Evolutionary conservation across 2,113 vertebrate species (phyloP).

Genomic region (Calyptommatus sinebrachiatus): DNA sequence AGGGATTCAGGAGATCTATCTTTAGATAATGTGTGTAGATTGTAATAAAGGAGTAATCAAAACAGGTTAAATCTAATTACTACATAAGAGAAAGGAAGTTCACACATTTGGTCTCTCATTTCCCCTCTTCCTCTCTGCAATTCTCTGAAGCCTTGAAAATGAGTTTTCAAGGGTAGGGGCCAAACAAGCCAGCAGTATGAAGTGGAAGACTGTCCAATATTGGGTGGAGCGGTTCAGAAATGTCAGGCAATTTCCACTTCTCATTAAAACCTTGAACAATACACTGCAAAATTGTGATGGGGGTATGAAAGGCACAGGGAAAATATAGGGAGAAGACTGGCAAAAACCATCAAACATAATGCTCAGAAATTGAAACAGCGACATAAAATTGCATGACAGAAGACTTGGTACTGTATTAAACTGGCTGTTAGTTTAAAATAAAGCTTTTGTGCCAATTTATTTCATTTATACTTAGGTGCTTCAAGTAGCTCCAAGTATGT

Average conservation of each 20-base stretch:
- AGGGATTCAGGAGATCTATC: no score
- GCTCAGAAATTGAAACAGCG: constrained; percentile 2
- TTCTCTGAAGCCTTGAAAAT: not conserved
- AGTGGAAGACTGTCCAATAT: not conserved
- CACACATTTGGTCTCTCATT: not conserved
- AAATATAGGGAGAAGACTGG: no score
- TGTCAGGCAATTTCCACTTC: not conserved
- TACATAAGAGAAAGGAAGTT: not conserved
- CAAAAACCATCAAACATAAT: no score
- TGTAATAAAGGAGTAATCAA: constrained; percentile 31
- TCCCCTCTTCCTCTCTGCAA: not conserved
- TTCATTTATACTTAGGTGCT: not conserved
- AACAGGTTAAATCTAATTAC: not conserved
- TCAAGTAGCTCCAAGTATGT: not conserved
- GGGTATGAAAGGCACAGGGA: no score
- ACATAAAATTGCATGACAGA: not conserved
- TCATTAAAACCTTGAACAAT: not conserved
- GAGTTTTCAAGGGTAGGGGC: not conserved
- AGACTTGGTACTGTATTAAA: not conserved
- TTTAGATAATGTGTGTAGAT: no score
- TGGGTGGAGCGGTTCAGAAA: not conserved
- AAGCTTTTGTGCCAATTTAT: not conserved
- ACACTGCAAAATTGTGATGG: no score
- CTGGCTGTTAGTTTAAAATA: not conserved
- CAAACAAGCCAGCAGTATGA: not conserved